Evolutionary conservation across 2,797 vertebrate species (phyloP).

Genomic region (Morelia viridis): DNA sequence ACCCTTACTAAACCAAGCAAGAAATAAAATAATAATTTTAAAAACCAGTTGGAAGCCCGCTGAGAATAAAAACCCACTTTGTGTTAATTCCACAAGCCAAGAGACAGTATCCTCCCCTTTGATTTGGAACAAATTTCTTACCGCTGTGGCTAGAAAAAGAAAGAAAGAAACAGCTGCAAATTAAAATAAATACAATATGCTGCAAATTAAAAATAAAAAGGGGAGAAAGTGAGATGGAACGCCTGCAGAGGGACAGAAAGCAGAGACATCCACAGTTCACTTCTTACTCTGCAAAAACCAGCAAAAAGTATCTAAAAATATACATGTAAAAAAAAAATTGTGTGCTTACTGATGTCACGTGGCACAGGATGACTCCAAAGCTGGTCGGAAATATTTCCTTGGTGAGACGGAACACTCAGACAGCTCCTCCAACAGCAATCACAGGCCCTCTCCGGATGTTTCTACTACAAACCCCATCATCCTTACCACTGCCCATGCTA

Average conservation of each 20-base stretch:
- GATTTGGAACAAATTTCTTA: background rate
- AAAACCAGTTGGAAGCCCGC: background rate
- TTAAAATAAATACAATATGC: no score
- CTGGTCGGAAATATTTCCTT: background rate
- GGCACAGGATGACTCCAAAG: background rate
- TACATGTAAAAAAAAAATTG: background rate
- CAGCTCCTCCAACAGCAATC: background rate
- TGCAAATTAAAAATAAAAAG: background rate
- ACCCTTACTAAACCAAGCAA: background rate
- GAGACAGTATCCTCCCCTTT: background rate
- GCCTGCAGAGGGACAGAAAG: background rate
- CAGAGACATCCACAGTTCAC: background rate
- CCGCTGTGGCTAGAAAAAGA: background rate
- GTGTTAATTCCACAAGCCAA: background rate
- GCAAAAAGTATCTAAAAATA: background rate
- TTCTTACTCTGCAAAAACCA: background rate
- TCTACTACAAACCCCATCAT: no score
- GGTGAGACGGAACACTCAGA: background rate
- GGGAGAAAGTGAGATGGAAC: background rate
- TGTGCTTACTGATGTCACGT: background rate
- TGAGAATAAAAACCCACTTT: no score
- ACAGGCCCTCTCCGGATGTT: no score
- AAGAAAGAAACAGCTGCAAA: no score
- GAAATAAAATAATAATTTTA: background rate
- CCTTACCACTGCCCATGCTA: no score